Percentiles rank a stretch among this genome's conserved stretches.
These are phyloP conservation scores for Solenopsis fugax DNA, from an alignment of 1,140 invertebrate genomes.

Conservation along the genomic window DNA sequence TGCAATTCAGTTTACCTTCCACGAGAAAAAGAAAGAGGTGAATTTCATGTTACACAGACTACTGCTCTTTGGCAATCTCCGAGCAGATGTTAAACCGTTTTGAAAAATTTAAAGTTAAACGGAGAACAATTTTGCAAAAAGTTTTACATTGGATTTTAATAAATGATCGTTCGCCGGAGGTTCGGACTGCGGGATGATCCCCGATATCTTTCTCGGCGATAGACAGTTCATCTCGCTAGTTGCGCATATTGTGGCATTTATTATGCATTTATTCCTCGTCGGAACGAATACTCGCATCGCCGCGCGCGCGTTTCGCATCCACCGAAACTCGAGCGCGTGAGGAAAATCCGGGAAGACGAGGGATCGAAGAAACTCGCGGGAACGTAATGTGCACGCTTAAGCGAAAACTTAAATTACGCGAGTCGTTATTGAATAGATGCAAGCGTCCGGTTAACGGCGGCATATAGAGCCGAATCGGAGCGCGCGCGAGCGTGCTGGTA, in stretches of 20 bases:
- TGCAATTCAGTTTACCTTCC: conserved; percentile 44
- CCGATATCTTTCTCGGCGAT: conserved; percentile 15
- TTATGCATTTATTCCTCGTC: conserved; percentile 53
- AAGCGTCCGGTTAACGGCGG: conserved; percentile 40
- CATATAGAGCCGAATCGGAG: conserved; percentile 34
- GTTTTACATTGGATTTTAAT: conserved; percentile 33
- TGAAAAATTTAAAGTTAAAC: not conserved
- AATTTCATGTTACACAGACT: conserved; percentile 33
- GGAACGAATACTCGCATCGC: not conserved
- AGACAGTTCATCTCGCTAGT: conserved; percentile 53
- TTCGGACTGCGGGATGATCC: not conserved
- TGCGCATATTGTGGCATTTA: conserved; percentile 34
- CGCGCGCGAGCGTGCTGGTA: conserved; percentile 27
- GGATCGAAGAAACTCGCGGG: conserved; percentile 5
- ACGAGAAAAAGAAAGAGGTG: not conserved
- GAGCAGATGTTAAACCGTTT: not conserved
- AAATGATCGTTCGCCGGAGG: not conserved
- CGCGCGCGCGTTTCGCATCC: not conserved
- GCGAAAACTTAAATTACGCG: conserved; percentile 61
- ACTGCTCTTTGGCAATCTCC: not conserved
- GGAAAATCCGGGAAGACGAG: conserved; percentile 28
- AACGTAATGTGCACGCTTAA: conserved; percentile 48
- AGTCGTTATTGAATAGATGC: conserved; percentile 58
- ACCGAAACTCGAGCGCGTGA: conserved; percentile 22
- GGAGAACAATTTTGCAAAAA: not conserved